Percentiles rank a stretch among this genome's conserved stretches.
phyloP scores from a whole-genome alignment of 2,888 invertebrate genomes.

The Thecocarcelia acutangulata region DNA sequence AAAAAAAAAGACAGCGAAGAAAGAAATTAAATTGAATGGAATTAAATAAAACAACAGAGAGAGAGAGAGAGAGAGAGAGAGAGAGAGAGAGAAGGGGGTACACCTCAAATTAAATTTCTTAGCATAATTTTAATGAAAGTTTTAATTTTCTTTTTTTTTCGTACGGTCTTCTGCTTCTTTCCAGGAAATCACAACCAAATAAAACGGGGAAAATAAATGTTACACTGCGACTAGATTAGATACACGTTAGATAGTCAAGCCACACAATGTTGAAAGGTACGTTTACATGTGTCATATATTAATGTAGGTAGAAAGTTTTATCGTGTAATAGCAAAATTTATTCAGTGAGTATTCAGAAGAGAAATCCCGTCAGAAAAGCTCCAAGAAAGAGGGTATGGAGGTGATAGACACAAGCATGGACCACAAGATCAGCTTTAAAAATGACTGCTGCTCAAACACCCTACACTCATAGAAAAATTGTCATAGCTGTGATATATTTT shows the following conservation, averaged over 20 bases:
- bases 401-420: too few relatives aligned
- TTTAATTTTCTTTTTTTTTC: constrained; percentile 3
- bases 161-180: constrained; percentile 14
- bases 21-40: constrained; percentile 34
- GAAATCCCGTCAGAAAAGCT: too few relatives aligned
- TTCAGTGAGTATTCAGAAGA: too few relatives aligned
- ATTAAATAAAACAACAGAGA: constrained; percentile 1
- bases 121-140: constrained; percentile 55
- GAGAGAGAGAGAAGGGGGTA: too few relatives aligned
- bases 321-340: too few relatives aligned
- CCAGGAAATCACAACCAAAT: constrained; percentile 39
- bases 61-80: constrained; percentile 8
- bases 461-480: too few relatives aligned
- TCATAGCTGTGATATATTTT: too few relatives aligned
- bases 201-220: constrained; percentile 23
- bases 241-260: not conserved
- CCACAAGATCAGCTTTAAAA: too few relatives aligned
- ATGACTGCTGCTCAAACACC: too few relatives aligned
- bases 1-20: constrained; percentile 11
- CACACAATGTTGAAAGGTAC: not conserved
- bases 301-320: too few relatives aligned
- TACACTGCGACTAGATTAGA: constrained; percentile 14
- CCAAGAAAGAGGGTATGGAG: too few relatives aligned
- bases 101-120: constrained; percentile 58
- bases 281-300: not conserved